These are phyloP conservation scores for Drosophila melanica DNA, from an alignment of 1,140 invertebrate genomes.

Conservation along the genomic window DNA sequence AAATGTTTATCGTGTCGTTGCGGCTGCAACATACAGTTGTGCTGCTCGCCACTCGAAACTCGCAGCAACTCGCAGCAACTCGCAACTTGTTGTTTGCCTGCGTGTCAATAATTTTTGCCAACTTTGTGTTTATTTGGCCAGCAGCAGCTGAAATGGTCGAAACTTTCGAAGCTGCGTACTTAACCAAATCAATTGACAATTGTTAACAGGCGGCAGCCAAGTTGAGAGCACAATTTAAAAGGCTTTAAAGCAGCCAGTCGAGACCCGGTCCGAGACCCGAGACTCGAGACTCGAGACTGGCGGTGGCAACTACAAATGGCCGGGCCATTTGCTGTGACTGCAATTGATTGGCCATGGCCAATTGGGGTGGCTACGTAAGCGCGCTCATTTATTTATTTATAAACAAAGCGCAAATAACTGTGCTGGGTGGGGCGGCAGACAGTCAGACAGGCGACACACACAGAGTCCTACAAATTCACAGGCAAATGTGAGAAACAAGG, in stretches of 20 bases:
- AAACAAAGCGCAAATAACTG: slow-evolving; percentile 48
- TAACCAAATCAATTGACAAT: slow-evolving; percentile 47
- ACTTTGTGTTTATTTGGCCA: slow-evolving; percentile 41
- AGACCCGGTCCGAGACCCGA: neutral
- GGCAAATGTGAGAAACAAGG: slow-evolving; percentile 29
- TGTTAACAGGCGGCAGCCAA: slow-evolving; percentile 12
- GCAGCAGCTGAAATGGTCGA: slow-evolving; percentile 9
- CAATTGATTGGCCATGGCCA: slow-evolving; percentile 43
- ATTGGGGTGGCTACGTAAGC: slow-evolving; percentile 28
- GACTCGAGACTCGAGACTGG: too few relatives aligned
- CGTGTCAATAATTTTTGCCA: slow-evolving; percentile 45
- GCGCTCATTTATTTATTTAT: slow-evolving; percentile 72
- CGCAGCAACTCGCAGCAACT: slow-evolving; percentile 9
- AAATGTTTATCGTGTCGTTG: slow-evolving; percentile 56
- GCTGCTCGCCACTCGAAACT: slow-evolving; percentile 13
- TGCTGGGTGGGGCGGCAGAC: neutral
- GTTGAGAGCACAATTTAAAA: slow-evolving; percentile 14
- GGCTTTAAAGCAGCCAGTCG: slow-evolving; percentile 13
- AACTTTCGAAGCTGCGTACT: slow-evolving; percentile 20
- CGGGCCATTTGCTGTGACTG: slow-evolving; percentile 32
- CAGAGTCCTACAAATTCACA: slow-evolving; percentile 34
- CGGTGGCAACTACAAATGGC: slow-evolving; percentile 40
- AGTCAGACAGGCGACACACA: slow-evolving; percentile 50
- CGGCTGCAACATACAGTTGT: slow-evolving; percentile 24
- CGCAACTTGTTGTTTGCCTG: slow-evolving; percentile 41